phyloP scores from a whole-genome alignment of 2,113 vertebrate species.

The Piaya cayana region DNA sequence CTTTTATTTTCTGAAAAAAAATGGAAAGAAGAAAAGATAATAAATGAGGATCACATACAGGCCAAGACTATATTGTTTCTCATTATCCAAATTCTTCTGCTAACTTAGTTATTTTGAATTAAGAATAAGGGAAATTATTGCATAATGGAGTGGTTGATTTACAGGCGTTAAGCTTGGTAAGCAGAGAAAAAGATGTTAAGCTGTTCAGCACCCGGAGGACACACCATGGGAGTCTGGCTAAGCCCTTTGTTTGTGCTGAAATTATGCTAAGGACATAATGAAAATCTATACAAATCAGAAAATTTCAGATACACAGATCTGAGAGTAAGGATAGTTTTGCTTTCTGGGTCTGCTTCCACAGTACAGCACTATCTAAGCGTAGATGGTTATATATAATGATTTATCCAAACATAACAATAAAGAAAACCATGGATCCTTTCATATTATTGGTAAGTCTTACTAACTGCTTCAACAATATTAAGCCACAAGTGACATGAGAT shows the following conservation, averaged over 20 bases:
- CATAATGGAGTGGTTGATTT: slow-evolving; percentile 54
- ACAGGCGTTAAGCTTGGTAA: slow-evolving; percentile 5
- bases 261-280: slow-evolving; percentile 51
- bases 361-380: neutral
- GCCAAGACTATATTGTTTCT: slow-evolving; percentile 4
- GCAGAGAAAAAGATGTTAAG: slow-evolving; percentile 53
- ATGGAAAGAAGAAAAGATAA: slow-evolving; percentile 35
- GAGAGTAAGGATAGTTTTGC: neutral
- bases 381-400: neutral
- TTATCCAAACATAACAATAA: neutral
- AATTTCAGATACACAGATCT: neutral
- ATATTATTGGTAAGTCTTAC: neutral
- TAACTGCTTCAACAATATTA: neutral
- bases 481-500: neutral
- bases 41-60: slow-evolving; percentile 40
- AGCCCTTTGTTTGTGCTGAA: slow-evolving; percentile 41
- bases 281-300: slow-evolving; percentile 23
- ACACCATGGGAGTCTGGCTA: slow-evolving; percentile 47
- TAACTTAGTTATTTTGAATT: slow-evolving; percentile 50
- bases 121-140: slow-evolving; percentile 54
- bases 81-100: slow-evolving; percentile 25
- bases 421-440: neutral
- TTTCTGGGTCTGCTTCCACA: neutral
- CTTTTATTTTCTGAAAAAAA: neutral
- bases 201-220: slow-evolving; percentile 60